Conservation (phyloP, 2,888 invertebrate genomes). For the Lydus trimaculatus region DNA sequence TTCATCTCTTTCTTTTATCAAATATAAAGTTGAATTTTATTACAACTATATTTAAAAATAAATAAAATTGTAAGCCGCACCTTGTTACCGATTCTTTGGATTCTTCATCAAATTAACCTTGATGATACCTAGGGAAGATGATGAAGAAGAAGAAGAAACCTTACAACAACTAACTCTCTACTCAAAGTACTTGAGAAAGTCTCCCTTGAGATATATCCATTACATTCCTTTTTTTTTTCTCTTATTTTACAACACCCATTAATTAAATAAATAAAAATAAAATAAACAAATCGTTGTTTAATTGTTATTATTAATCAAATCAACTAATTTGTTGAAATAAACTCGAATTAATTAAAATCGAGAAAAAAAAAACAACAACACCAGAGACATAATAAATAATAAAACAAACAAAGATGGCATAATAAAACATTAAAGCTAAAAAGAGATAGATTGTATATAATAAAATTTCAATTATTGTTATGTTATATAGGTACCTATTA, state of each 20-base stretch:
- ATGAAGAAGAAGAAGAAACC: constrained; percentile 25
- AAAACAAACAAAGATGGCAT: not conserved
- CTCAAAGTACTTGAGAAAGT: not conserved
- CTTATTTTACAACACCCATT: not conserved
- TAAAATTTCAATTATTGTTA: no score
- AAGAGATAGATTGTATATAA: no score
- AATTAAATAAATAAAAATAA: no score
- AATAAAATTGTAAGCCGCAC: constrained; percentile 32
- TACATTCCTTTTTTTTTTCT: not conserved
- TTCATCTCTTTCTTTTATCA: constrained; percentile 16
- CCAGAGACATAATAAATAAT: not conserved
- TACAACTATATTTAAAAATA: constrained; percentile 21
- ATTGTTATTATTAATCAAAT: no score
- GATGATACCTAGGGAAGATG: constrained; percentile 9
- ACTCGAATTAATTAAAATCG: not conserved
- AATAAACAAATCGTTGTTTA: not conserved
- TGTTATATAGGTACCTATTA: no score
- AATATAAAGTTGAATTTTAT: constrained; percentile 25
- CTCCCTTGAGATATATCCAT: not conserved
- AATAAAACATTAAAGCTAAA: no score
- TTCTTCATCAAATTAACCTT: not conserved
- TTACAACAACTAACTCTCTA: constrained; percentile 21
- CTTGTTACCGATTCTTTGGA: constrained; percentile 21
- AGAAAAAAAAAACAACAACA: no score
- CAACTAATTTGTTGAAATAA: not conserved